Conservation (phyloP, 1,140 invertebrate species). For the Subanguina moxae region DNA sequence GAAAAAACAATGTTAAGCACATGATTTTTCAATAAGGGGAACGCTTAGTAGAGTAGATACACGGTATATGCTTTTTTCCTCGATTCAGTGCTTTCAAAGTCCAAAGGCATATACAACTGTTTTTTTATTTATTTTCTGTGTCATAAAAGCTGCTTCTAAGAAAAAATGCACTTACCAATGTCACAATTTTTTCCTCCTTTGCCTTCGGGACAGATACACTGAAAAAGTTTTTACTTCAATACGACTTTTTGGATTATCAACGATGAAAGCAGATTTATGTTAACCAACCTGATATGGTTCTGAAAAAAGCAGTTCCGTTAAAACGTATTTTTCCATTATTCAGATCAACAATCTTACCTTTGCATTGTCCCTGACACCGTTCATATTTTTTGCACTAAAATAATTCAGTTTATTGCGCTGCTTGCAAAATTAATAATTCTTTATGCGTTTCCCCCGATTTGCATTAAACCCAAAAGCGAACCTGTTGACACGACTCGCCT, state of each 20-base stretch:
- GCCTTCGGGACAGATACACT: constrained; percentile 29
- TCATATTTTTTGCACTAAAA: constrained; percentile 22
- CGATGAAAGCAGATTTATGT: no score
- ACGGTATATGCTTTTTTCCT: no score
- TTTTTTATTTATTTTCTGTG: no score
- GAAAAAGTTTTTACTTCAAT: no score
- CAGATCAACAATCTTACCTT: constrained; percentile 2
- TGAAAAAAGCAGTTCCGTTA: neutral
- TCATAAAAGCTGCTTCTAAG: neutral
- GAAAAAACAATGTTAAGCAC: no score
- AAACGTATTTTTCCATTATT: neutral
- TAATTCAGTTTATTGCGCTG: neutral
- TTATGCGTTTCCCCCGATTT: neutral
- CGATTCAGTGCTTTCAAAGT: no score
- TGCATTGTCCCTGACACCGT: constrained; percentile 23
- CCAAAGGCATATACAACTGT: no score
- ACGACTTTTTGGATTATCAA: no score
- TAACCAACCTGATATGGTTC: constrained; percentile 1
- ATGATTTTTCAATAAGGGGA: no score
- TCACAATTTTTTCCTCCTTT: constrained; percentile 12
- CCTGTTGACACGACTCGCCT: constrained; percentile 25
- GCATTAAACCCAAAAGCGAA: constrained; percentile 4
- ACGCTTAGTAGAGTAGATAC: no score
- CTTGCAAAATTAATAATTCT: neutral
- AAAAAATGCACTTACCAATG: neutral